Conservation (phyloP, 2,888 invertebrate species). For the Cryptus viduatorius region DNA sequence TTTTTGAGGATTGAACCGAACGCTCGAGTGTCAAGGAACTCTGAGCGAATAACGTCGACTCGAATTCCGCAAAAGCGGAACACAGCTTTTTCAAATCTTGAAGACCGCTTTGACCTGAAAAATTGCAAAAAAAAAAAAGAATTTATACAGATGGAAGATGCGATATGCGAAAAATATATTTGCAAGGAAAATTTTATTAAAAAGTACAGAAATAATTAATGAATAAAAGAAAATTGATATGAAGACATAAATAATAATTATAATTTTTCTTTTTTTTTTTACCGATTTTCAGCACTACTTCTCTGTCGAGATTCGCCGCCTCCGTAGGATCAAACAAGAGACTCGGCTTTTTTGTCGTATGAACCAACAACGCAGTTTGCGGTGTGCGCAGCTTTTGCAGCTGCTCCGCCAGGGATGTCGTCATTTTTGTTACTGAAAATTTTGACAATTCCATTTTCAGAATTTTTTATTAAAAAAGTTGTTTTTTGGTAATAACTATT, state of each 20-base stretch:
- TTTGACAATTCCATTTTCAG: too few species aligned
- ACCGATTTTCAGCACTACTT: slow-evolving; percentile 95
- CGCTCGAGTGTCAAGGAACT: slow-evolving; percentile 93
- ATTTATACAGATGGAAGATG: too few species aligned
- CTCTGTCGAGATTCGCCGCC: slow-evolving; percentile 94
- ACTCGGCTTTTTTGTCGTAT: slow-evolving; percentile 91
- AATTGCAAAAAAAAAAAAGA: slow-evolving; percentile 9
- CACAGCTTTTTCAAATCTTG: slow-evolving; percentile 92
- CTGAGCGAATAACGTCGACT: slow-evolving; percentile 91
- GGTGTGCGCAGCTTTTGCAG: slow-evolving; percentile 91
- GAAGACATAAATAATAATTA: neutral
- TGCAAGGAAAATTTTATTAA: too few species aligned
- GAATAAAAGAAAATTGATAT: too few species aligned
- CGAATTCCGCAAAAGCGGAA: slow-evolving; percentile 90
- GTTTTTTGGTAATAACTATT: neutral
- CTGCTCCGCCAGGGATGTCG: slow-evolving; percentile 93
- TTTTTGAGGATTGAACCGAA: slow-evolving; percentile 90
- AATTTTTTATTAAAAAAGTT: neutral
- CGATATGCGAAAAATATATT: slow-evolving; percentile 16
- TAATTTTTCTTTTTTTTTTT: slow-evolving; percentile 51
- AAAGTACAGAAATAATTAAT: neutral
- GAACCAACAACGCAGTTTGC: slow-evolving; percentile 89
- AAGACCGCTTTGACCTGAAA: slow-evolving; percentile 90
- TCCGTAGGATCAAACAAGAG: slow-evolving; percentile 96
- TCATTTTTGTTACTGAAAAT: slow-evolving; percentile 81